Evolutionary conservation across 37 sponge, comb jelly and placozoan species (phyloP), one percentile per base, ranked within the genome.

Genomic region (Beroe forskalii): DNA sequence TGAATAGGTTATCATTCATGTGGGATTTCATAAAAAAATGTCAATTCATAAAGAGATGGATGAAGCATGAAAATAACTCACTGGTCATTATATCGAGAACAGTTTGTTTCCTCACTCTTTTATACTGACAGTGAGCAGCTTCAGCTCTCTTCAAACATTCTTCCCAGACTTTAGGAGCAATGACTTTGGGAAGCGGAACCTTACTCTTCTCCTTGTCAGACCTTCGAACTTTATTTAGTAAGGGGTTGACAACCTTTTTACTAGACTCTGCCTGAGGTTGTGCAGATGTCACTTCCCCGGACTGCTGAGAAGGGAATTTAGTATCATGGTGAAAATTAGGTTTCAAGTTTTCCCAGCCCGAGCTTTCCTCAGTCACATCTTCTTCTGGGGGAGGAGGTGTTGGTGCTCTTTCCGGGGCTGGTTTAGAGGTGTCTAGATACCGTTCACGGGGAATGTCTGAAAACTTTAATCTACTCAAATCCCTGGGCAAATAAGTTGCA

Each of bases 71-170:
- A 55, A 55, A 55, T 48, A 28, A 80, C 86, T 80, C 43, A 80
- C 86, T 44, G 9, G 31, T 80, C 86, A 80, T 80, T 19, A 80
- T 44, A 30, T 80, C 86, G 8, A 80, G 43, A 9, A 80, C 86
- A 44, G 44, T 80, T 27, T 80, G 28, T 30, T 44, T 44, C 30
- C 55, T 41, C 30, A 41, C 8, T 38, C 42, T 35, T 44, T 80
- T 41, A 24, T 35, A n/a, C 8, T 44, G 20, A 44, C 55, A 41
- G 28, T 80, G 55, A 24, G 86, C 86, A 4, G 40, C 86, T 12
- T 80, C 55, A 12, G 86, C 86, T 25, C 44, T 80, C 44, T 80
- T 44, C 24, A 80, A 23, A 80, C 86, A 44, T 48, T 80, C 86
- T 23, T 38, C 48, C 86, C 86, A 80, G 20, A 80, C 48, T 30